Conservation (phyloP, 2,797 vertebrate species). For the Microtus californicus region DNA sequence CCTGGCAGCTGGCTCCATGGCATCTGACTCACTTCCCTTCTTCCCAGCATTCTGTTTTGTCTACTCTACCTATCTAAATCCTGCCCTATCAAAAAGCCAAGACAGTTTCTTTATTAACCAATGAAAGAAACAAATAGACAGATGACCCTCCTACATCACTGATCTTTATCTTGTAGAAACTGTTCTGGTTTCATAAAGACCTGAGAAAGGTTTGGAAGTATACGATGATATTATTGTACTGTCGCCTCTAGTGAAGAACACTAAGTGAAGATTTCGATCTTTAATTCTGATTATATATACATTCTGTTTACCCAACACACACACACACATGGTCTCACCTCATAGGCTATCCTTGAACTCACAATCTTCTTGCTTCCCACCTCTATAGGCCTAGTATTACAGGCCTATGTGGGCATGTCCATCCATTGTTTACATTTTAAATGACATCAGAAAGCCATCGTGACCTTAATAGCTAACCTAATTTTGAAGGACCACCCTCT, state of each 20-base stretch:
- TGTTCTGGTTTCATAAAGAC: neutral
- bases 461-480: neutral
- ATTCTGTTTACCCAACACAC: neutral
- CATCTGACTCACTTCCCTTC: no score
- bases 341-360: neutral
- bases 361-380: neutral
- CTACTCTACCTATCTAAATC: no score
- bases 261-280: neutral
- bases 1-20: no score
- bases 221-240: neutral
- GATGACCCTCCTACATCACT: no score
- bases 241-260: neutral
- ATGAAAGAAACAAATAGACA: no score
- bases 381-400: neutral
- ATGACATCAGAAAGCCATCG: neutral
- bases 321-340: neutral
- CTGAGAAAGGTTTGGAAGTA: neutral
- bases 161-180: neutral
- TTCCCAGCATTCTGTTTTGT: no score
- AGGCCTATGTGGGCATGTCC: neutral
- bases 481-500: neutral
- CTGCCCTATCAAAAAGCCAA: no score
- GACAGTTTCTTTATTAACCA: no score
- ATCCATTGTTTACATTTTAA: constrained; percentile 1
- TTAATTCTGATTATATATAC: neutral